These are phyloP conservation scores for Dicranocentrus wangi DNA, from an alignment of 2,888 invertebrate species.

Conservation along the genomic window DNA sequence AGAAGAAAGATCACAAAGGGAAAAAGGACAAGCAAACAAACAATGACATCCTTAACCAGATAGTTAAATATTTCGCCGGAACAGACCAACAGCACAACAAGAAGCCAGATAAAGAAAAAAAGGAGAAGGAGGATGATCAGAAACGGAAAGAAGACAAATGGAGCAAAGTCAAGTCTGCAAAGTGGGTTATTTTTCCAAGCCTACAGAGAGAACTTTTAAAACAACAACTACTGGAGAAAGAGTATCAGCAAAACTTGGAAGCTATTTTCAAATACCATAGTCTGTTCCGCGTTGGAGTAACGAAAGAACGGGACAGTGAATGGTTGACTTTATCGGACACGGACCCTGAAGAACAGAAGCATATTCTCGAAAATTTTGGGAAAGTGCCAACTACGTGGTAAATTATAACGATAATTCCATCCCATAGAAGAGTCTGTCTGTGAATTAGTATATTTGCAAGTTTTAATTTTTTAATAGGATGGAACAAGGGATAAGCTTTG, in stretches of 20 bases:
- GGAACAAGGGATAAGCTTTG: slow-evolving; percentile 50
- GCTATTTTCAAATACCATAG: slow-evolving; percentile 28
- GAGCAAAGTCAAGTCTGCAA: neutral
- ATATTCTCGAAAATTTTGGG: slow-evolving; percentile 2
- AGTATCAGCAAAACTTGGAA: slow-evolving; percentile 17
- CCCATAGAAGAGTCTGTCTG: no score
- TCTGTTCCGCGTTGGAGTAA: slow-evolving; percentile 21
- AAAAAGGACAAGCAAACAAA: neutral
- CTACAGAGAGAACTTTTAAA: neutral
- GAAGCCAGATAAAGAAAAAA: slow-evolving; percentile 15
- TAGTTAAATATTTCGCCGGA: slow-evolving; percentile 7
- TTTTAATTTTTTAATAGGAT: slow-evolving; percentile 37
- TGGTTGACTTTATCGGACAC: slow-evolving; percentile 61
- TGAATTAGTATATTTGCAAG: no score
- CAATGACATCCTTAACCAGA: neutral
- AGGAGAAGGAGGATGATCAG: neutral
- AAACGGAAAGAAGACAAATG: slow-evolving; percentile 3
- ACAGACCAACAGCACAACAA: slow-evolving; percentile 1
- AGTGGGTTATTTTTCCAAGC: neutral
- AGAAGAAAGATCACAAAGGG: neutral
- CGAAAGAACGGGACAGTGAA: slow-evolving; percentile 55
- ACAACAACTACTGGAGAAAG: slow-evolving; percentile 15
- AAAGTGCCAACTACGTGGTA: slow-evolving; percentile 23
- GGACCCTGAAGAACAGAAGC: slow-evolving; percentile 28
- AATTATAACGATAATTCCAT: no score